Conservation (phyloP, 2,888 invertebrate species). For the Prionchulus punctatus region DNA sequence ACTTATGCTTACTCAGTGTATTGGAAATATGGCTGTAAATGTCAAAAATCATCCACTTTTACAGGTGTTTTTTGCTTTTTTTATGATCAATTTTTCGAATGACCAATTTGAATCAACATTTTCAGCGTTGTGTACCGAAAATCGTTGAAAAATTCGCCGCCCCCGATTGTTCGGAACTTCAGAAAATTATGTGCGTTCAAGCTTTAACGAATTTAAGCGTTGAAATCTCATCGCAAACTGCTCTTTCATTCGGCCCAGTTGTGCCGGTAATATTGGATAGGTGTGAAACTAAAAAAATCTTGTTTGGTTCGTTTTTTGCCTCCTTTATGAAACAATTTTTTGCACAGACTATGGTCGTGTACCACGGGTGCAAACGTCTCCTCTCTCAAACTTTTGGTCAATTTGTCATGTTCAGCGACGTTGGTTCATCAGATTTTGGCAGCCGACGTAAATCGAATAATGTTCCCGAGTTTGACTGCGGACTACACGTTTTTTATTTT, state of each 20-base stretch:
- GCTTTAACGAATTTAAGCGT: constrained; percentile 43
- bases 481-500: background rate
- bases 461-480: background rate
- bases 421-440: constrained; percentile 44
- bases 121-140: constrained; percentile 25
- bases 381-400: constrained; percentile 42
- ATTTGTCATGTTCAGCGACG: constrained; percentile 42
- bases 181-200: constrained; percentile 39
- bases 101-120: too few species aligned
- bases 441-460: constrained; percentile 37
- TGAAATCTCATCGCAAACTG: constrained; percentile 12
- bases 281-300: too few species aligned
- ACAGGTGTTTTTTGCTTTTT: constrained; percentile 31
- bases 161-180: constrained; percentile 34
- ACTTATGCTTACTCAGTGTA: constrained; percentile 38
- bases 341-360: background rate
- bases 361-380: background rate
- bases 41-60: constrained; percentile 40
- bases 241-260: background rate
- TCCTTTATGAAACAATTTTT: background rate
- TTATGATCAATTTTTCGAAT: too few species aligned
- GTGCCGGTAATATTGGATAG: background rate
- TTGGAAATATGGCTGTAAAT: constrained; percentile 42
- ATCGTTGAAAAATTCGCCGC: constrained; percentile 36
- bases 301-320: too few species aligned